Conservation (phyloP, 2,113 vertebrate species). For the Aplodontia rufa region DNA sequence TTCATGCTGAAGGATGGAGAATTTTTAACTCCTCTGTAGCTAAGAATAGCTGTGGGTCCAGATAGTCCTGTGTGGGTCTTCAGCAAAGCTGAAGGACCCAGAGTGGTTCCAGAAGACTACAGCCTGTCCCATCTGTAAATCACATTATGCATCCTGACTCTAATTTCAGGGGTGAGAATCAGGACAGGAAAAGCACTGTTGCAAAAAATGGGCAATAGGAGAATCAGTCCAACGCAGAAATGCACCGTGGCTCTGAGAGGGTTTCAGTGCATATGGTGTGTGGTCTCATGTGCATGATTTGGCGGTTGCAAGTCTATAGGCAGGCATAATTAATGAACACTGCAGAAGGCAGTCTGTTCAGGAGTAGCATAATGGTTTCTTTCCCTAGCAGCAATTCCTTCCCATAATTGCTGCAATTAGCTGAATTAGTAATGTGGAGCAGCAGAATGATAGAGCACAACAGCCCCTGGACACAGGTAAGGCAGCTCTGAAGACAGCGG, state of each 20-base stretch:
- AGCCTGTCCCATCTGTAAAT: neutral
- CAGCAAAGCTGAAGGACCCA: neutral
- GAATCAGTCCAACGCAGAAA: neutral
- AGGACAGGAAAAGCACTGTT: neutral
- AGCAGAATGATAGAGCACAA: constrained; percentile 71
- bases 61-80: neutral
- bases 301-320: neutral
- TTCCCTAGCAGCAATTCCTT: constrained; percentile 81
- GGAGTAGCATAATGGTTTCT: constrained; percentile 66
- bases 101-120: neutral
- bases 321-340: constrained; percentile 76
- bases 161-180: neutral
- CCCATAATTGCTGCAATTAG: constrained; percentile 84
- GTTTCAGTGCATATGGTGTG: constrained; percentile 16
- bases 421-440: constrained; percentile 81
- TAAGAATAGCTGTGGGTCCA: neutral
- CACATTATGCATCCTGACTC: neutral
- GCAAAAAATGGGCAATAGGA: neutral
- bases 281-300: constrained; percentile 54
- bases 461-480: constrained; percentile 76
- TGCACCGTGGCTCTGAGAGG: neutral
- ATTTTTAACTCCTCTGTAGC: neutral
- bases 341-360: constrained; percentile 71
- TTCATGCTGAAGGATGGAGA: neutral
- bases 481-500: constrained; percentile 44